Percentiles rank a stretch among this genome's conserved stretches.
phyloP scores from a whole-genome alignment of 2,888 invertebrate genomes.

The Erebia palarica region DNA sequence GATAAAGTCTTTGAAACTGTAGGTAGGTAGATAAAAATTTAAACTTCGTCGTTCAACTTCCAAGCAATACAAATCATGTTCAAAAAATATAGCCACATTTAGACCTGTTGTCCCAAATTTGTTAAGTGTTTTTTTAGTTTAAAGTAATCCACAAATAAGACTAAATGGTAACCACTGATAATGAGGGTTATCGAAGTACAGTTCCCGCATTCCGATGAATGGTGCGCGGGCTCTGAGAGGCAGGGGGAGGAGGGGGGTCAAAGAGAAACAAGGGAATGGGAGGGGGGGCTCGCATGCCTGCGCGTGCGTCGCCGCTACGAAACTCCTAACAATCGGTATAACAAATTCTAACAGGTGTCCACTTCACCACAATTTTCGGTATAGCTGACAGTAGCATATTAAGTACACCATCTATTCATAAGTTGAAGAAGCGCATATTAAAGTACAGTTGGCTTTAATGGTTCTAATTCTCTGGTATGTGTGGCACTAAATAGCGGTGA shows the following conservation, averaged over 20 bases:
- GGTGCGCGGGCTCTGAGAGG: slow-evolving; percentile 51
- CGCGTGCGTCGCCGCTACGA: slow-evolving; percentile 68
- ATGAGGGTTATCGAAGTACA: slow-evolving; percentile 68
- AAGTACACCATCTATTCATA: slow-evolving; percentile 41
- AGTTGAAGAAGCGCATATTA: slow-evolving; percentile 19
- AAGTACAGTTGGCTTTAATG: slow-evolving; percentile 26
- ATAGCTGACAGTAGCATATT: slow-evolving; percentile 49
- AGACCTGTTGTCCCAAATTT: slow-evolving; percentile 17
- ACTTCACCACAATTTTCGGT: slow-evolving; percentile 58
- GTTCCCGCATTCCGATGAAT: slow-evolving; percentile 74
- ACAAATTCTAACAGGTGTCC: slow-evolving; percentile 71
- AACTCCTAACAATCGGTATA: slow-evolving; percentile 59
- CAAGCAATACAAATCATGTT: neutral
- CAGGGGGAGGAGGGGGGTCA: slow-evolving; percentile 25
- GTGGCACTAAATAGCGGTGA: slow-evolving; percentile 4
- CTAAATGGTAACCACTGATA: slow-evolving; percentile 62
- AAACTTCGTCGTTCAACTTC: neutral
- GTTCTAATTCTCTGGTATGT: slow-evolving; percentile 22
- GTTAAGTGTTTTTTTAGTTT: slow-evolving; percentile 21
- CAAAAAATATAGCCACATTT: slow-evolving; percentile 1
- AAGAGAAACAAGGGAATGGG: slow-evolving; percentile 33
- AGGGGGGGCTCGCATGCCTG: slow-evolving; percentile 64
- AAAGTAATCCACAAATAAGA: slow-evolving; percentile 51
- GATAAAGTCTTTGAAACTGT: neutral
- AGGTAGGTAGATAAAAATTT: neutral